Evolutionary conservation across 2,797 vertebrate species (phyloP), one percentile per base, ranked within the genome.

Genomic region (Pangasius sanitwongsei): DNA sequence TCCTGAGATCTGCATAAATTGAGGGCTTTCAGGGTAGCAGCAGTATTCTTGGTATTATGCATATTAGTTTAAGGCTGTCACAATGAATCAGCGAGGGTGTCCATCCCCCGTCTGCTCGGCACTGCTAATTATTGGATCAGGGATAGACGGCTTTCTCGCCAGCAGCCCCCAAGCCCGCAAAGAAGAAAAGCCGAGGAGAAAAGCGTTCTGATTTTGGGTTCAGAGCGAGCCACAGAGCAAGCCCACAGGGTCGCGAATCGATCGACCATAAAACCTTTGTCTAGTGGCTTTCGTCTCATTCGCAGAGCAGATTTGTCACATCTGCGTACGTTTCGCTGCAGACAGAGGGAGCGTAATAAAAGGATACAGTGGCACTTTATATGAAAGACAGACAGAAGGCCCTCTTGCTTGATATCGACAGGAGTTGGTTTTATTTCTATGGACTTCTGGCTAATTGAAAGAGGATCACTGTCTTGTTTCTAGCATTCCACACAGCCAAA

Each of bases 1-100:
- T 95, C 95, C 93, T 95, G 91, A 93, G 96, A 96, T 96, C 95
- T 96, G 95, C 96, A 96, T 97, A 96, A 95, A 96, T 96, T 96
- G 95, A 94, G 91, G 93, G 95, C 94, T 95, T 88, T 89, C 89
- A 75, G 87, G 89, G 94, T 92, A 94, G 94, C 91, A 93, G 94
- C 94, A 94, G 94, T 94, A 94, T 96, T 94, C 94, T 92, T 91
- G 92, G 95, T 94, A 96, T 96, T 96, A 96, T 96, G 95, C 94
- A 96, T 96, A 96, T 96, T 95, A 95, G 94, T 94, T 96, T 96
- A 95, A 96, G 95, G 95, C 94, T 96, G 95, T 96, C 95, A 96
- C 95, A 93, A 93, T 93, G 94, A 95, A 96, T 96, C 96, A 96
- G 94, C 89, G 88, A 93, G 93, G 94, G 94, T 94, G 94, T 95